Evolutionary conservation across 1,140 invertebrate genomes (phyloP), one percentile per base, ranked within the genome.

Genomic region (Lineus longissimus): DNA sequence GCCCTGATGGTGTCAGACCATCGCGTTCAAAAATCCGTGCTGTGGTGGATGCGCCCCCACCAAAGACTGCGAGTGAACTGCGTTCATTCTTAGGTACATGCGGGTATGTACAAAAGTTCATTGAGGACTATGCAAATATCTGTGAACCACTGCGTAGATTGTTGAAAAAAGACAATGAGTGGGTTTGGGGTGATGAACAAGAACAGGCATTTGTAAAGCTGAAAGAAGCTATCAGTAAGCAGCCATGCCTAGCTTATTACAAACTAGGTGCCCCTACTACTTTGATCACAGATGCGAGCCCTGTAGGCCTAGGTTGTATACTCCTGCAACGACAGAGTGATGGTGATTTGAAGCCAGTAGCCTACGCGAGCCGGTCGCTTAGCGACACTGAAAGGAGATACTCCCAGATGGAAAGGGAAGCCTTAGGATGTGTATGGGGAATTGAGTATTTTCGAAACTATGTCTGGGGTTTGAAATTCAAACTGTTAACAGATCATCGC

Each of bases 281-380:
- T 29, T 22, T 70, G 0, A 6, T 54, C 23, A 77, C 80, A 7
- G 81, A 84, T 70, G 82, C 81, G 0, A 79, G 76, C 55, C 81
- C 81, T 15, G 74, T 79, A 13, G 80, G 71, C 7, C 60, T 84
- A 58, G 79, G 74, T n/a, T 75, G 68, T 13, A 78, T 82, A 2
- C 61, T 83, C 19, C 40, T 73, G 1, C 55, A 73, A 41, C 11
- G 11, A 43, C 40, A 43, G 19, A 13, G 11, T 43, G 40, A 43
- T 43, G 40, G 19, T 13, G 11, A 11, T 11, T 51, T 4, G 25
- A 51, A n/a, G 25, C 47, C 47, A 51, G n/a, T 51, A 51, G 47
- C 47, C 25, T 51, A 51, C 25, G 47, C 47, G n/a, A 51, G 47
- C n/a, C n/a, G 47, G 25, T 51, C 47, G n/a, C n/a, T 51, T 6